phyloP scores from a whole-genome alignment of 2,888 invertebrate species.

The Brachylomia viminalis region DNA sequence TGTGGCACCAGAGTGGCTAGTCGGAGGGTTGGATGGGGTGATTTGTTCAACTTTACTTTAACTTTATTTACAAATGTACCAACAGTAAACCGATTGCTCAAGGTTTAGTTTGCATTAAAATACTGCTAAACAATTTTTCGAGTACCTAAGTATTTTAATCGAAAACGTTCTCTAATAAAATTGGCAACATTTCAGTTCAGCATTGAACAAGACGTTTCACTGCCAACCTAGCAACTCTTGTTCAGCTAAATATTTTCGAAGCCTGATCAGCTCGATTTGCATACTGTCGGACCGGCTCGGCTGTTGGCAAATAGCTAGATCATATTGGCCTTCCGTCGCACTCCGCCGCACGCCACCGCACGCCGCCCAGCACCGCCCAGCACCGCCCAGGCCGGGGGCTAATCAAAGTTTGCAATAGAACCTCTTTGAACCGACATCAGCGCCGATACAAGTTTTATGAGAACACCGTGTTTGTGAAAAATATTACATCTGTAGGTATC shows the following conservation, averaged over 20 bases:
- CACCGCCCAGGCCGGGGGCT: constrained; percentile 21
- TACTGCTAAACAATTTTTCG: not conserved
- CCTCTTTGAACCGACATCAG: constrained; percentile 45
- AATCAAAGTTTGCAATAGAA: constrained; percentile 51
- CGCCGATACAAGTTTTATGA: constrained; percentile 57
- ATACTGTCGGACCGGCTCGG: constrained; percentile 30
- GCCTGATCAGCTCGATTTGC: constrained; percentile 21
- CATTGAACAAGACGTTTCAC: not conserved
- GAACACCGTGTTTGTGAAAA: constrained; percentile 25
- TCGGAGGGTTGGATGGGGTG: not conserved
- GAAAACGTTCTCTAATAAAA: not conserved
- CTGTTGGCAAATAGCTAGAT: constrained; percentile 36
- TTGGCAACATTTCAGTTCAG: not conserved
- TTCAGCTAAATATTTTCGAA: constrained; percentile 16
- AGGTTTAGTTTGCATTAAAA: not conserved
- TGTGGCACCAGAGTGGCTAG: not conserved
- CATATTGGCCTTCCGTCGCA: constrained; percentile 12
- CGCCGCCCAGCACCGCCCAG: not conserved
- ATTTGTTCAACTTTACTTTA: not conserved
- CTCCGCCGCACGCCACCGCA: no score
- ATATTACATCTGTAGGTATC: constrained; percentile 28
- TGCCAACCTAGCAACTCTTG: not conserved
- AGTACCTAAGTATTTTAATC: not conserved
- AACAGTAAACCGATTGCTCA: not conserved
- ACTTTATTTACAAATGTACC: not conserved